Conservation (phyloP, 2,888 invertebrate species). For the Parnassius apollo region DNA sequence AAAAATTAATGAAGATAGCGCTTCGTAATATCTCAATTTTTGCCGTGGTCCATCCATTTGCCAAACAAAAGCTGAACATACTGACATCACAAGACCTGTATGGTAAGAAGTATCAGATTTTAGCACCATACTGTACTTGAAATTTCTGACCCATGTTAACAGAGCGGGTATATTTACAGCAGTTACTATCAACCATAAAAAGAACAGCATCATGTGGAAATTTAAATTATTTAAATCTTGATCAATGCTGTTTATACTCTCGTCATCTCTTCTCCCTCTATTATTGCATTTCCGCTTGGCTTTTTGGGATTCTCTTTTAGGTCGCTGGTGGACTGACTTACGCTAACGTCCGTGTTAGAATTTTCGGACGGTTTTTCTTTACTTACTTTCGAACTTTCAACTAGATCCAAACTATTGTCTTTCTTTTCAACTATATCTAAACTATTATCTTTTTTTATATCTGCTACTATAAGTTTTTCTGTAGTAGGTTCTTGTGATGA, state of each 20-base stretch:
- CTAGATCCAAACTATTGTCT: conserved; percentile 20
- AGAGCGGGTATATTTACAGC: conserved; percentile 86
- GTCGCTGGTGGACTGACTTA: conserved; percentile 8
- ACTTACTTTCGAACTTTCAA: conserved; percentile 27
- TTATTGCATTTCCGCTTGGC: conserved; percentile 20
- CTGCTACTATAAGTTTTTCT: conserved; percentile 35
- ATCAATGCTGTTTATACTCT: conserved; percentile 36
- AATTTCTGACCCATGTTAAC: conserved; percentile 90
- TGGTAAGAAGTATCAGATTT: conserved; percentile 83
- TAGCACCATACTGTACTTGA: conserved; percentile 82
- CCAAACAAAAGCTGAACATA: conserved; percentile 84
- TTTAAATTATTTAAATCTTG: conserved; percentile 79
- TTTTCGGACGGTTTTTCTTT: conserved; percentile 12
- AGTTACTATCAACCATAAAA: conserved; percentile 84
- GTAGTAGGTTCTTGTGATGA: conserved; percentile 13
- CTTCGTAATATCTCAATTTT: conserved; percentile 78
- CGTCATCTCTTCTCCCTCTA: conserved; percentile 31
- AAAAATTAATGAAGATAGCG: conserved; percentile 72
- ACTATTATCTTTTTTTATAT: conserved; percentile 26
- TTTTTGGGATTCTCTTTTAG: conserved; percentile 20
- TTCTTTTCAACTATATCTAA: conserved; percentile 33
- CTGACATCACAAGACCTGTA: conserved; percentile 79
- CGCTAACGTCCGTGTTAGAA: not conserved
- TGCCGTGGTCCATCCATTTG: conserved; percentile 84
- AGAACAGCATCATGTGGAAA: conserved; percentile 87